Base-by-base conservation (phyloP, 2,113 vertebrate genomes). In the Centropus bengalensis region DNA sequence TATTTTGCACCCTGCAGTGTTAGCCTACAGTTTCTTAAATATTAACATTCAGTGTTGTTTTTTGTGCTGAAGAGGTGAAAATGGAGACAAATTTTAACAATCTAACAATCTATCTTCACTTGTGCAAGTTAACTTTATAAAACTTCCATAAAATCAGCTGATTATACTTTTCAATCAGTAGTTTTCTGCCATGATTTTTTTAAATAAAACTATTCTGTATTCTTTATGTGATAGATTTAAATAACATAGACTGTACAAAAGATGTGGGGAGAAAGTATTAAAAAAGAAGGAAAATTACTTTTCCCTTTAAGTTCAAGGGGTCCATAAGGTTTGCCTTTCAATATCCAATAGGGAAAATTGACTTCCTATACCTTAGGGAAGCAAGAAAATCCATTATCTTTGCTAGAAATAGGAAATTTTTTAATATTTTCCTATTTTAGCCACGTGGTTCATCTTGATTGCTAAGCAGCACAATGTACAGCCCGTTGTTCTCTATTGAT, bases 201-300 rank as follows among this genome's bases (percentile, higher is more conserved):
- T 84, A 76, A 89, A 84, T 88, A 96, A 95, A 96, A 88, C 51
- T 89, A 55, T 80, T 85, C n/a, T 85, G 32, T 88, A 60, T 92
- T 91, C 17, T 83, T 9, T 32, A 3, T 82, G 13, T 58, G 36
- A 14, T 54, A 85, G 55, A 76, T 90, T 91, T 93, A 94, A 95
- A 91, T 91, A 94, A 90, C n/a, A 28, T 36, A n/a, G 84, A 62
- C 44, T 52, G 10, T 82, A 71, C 10, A 64, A 82, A 80, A 90
- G 28, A 71, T 9, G 7, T 74, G 9, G 8, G 52, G n/a, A 3
- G 27, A 66, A 80, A 81, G 1, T 40, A 91, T 45, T 74, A 42
- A 85, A 80, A 80, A 94, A 55, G 14, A 71, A 82, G 27, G 32
- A 89, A 94, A 94, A 92, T 91, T 0, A 54, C 23, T 88, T 95